A percentile compares a stretch with the other conserved stretches of the same genome.
Evolutionary conservation across 2,797 vertebrate species (phyloP).

Genomic region (Hippocampus kuda): DNA sequence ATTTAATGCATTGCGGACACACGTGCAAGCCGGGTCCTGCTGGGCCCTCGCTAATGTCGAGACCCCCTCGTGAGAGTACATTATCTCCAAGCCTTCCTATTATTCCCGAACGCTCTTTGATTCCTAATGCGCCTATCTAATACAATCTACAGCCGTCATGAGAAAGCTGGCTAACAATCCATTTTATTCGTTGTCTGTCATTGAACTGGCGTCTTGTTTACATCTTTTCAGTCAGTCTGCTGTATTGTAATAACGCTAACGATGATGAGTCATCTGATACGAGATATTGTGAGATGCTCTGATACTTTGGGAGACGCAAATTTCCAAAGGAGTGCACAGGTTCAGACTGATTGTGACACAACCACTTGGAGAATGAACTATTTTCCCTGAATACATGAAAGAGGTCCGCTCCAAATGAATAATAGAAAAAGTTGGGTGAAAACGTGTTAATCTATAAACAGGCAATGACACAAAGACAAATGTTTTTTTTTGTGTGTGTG

Average conservation of each 20-base stretch:
- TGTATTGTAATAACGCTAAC: not conserved
- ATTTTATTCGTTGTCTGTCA: constrained; percentile 56
- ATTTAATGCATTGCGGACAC: constrained; percentile 64
- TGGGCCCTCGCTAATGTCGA: constrained; percentile 68
- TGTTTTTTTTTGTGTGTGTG: too few relatives aligned
- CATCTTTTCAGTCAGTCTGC: constrained; percentile 18
- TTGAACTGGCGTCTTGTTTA: constrained; percentile 46
- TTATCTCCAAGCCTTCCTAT: constrained; percentile 66
- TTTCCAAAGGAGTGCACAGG: not conserved
- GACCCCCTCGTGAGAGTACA: constrained; percentile 66
- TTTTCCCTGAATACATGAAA: not conserved
- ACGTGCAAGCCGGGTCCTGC: constrained; percentile 59
- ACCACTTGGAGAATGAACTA: not conserved
- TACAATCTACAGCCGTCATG: constrained; percentile 51
- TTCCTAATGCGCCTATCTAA: constrained; percentile 67
- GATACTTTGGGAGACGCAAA: constrained; percentile 32
- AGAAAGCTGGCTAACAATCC: constrained; percentile 57
- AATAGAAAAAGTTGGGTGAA: not conserved
- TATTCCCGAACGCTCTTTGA: constrained; percentile 64
- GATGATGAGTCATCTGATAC: not conserved
- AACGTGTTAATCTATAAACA: not conserved
- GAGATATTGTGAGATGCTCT: not conserved
- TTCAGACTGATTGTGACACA: not conserved
- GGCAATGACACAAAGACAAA: too few relatives aligned
- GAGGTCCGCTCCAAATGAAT: not conserved